A percentile compares a stretch with the other conserved stretches of the same genome.
These are phyloP conservation scores for Saccostrea cuccullata DNA, from an alignment of 1,140 invertebrate species.

Conservation along the genomic window DNA sequence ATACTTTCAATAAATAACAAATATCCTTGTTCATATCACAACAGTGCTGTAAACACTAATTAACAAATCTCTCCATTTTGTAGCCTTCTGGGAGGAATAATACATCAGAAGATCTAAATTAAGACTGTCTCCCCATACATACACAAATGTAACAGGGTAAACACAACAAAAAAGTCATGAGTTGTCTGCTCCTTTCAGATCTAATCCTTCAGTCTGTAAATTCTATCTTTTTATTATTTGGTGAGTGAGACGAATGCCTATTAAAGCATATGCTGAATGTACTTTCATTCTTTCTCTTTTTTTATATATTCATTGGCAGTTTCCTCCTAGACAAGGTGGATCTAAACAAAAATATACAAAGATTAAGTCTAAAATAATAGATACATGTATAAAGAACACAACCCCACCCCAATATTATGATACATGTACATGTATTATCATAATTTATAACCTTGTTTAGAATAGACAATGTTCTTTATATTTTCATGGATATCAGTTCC, in stretches of 20 bases:
- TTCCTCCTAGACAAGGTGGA: slow-evolving; percentile 47
- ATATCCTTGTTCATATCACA: slow-evolving; percentile 33
- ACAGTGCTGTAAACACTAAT: slow-evolving; percentile 4
- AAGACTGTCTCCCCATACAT: not conserved
- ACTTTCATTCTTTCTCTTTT: not conserved
- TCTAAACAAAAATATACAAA: slow-evolving; percentile 24
- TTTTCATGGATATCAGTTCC: no score
- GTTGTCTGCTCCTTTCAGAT: slow-evolving; percentile 26
- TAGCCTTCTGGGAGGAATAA: not conserved
- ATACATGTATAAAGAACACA: not conserved
- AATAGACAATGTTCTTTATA: not conserved
- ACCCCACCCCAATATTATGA: no score
- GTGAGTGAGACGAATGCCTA: slow-evolving; percentile 9
- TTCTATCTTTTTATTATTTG: not conserved
- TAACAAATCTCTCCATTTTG: not conserved
- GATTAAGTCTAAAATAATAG: not conserved
- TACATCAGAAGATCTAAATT: slow-evolving; percentile 1
- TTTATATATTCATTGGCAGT: slow-evolving; percentile 47
- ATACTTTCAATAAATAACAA: slow-evolving; percentile 37
- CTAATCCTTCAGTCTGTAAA: not conserved
- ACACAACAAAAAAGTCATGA: slow-evolving; percentile 23
- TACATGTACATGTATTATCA: not conserved
- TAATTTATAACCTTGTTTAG: not conserved
- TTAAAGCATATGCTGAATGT: not conserved
- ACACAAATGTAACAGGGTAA: not conserved